Percentiles rank a stretch among this genome's conserved stretches.
phyloP scores from a whole-genome alignment of 2,888 invertebrate genomes.

The Sclerodermus sp. region DNA sequence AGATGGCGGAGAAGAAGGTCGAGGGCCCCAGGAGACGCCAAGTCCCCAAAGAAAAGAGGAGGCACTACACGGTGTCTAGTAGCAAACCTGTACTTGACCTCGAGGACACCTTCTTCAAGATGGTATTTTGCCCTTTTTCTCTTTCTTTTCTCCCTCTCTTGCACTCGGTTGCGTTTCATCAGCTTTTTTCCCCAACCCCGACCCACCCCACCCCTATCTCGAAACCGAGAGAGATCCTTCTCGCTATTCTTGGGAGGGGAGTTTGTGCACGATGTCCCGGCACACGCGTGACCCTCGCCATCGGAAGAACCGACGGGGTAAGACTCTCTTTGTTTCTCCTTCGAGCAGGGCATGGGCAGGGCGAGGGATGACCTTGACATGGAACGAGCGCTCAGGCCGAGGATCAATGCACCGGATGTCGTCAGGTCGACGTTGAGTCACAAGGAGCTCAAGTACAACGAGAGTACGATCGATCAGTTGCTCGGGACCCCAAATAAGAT shows the following conservation, averaged over 20 bases:
- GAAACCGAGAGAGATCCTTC: too few relatives aligned
- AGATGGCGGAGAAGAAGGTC: constrained; percentile 65
- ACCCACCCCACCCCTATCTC: too few relatives aligned
- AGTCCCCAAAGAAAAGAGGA: constrained; percentile 79
- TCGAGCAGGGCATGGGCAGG: constrained; percentile 58
- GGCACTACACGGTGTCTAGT: constrained; percentile 79
- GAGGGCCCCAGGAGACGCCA: constrained; percentile 64
- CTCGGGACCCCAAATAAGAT: constrained; percentile 88
- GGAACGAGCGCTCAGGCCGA: constrained; percentile 78
- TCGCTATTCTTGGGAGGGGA: too few relatives aligned
- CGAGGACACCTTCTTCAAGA: constrained; percentile 50
- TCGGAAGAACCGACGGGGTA: too few relatives aligned
- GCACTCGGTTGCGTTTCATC: constrained; percentile 3
- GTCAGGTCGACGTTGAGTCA: constrained; percentile 78
- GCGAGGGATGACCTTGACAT: constrained; percentile 85
- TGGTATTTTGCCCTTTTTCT: constrained; percentile 39
- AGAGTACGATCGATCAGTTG: constrained; percentile 83
- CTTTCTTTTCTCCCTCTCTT: constrained; percentile 9
- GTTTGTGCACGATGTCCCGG: too few relatives aligned
- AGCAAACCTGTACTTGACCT: constrained; percentile 50
- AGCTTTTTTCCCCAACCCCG: constrained; percentile 2
- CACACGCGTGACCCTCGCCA: too few relatives aligned
- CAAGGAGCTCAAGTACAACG: constrained; percentile 70
- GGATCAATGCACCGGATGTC: constrained; percentile 81
- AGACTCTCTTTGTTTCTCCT: too few relatives aligned